Conservation (phyloP, 2,113 vertebrate genomes). For the Dendropsophus ebraccatus region DNA sequence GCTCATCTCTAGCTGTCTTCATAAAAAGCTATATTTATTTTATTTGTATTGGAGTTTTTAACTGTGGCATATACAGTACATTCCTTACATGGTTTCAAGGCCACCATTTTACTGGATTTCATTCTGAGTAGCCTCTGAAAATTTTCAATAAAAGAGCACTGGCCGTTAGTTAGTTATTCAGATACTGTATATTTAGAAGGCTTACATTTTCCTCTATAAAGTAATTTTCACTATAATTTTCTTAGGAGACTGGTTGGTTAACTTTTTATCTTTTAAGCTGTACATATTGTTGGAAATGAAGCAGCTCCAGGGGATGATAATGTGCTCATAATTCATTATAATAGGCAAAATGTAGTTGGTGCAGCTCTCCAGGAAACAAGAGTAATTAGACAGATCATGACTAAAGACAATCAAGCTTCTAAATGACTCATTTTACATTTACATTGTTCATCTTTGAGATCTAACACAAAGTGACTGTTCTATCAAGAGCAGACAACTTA, state of each 20-base stretch:
- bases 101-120: too few species aligned
- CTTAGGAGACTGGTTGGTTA: constrained; percentile 16
- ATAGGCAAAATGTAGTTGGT: neutral
- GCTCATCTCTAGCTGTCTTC: too few species aligned
- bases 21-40: too few species aligned
- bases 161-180: neutral
- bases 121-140: too few species aligned
- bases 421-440: constrained; percentile 49
- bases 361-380: neutral
- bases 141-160: neutral
- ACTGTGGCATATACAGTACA: too few species aligned
- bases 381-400: constrained; percentile 41
- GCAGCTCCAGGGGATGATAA: neutral
- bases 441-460: constrained; percentile 57
- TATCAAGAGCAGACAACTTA: constrained; percentile 11
- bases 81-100: too few species aligned
- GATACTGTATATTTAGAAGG: neutral
- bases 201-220: too few species aligned
- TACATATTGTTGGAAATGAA: neutral
- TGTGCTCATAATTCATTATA: constrained; percentile 55
- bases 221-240: neutral
- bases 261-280: neutral
- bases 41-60: too few species aligned
- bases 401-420: constrained; percentile 39
- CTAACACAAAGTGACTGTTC: constrained; percentile 12